These are phyloP conservation scores for Tautogolabrus adspersus DNA, from an alignment of 2,113 vertebrate genomes.

Conservation along the genomic window DNA sequence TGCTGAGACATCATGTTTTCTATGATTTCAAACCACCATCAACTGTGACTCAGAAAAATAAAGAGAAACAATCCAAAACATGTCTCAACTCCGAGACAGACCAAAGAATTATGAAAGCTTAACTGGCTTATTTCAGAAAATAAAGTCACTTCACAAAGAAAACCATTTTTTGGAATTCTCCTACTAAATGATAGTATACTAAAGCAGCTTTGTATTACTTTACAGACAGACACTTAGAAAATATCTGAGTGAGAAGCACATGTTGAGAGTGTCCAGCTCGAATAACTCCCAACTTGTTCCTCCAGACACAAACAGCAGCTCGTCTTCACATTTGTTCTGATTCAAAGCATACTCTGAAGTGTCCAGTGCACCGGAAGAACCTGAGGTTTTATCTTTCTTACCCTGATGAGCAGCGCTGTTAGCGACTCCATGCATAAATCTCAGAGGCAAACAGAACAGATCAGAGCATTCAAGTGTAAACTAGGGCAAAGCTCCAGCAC, in stretches of 20 bases:
- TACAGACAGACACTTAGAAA: neutral
- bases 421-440: conserved; percentile 68
- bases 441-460: conserved; percentile 67
- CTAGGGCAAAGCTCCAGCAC: conserved; percentile 78
- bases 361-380: conserved; percentile 33
- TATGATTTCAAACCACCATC: conserved; percentile 40
- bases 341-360: conserved; percentile 38
- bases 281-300: conserved; percentile 58
- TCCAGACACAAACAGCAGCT: conserved; percentile 26
- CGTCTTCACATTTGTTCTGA: conserved; percentile 30
- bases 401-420: conserved; percentile 49
- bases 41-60: conserved; percentile 24
- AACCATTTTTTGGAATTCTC: neutral
- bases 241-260: neutral
- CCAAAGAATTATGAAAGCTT: conserved; percentile 21
- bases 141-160: conserved; percentile 19
- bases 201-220: neutral
- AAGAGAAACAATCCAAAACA: conserved; percentile 40
- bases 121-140: conserved; percentile 7
- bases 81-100: conserved; percentile 26
- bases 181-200: neutral
- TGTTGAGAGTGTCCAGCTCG: neutral
- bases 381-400: conserved; percentile 54
- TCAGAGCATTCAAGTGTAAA: conserved; percentile 79
- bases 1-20: conserved; percentile 39